Evolutionary conservation across 2,113 vertebrate species (phyloP).

Genomic region (Stomatorhinus ivindoensis): DNA sequence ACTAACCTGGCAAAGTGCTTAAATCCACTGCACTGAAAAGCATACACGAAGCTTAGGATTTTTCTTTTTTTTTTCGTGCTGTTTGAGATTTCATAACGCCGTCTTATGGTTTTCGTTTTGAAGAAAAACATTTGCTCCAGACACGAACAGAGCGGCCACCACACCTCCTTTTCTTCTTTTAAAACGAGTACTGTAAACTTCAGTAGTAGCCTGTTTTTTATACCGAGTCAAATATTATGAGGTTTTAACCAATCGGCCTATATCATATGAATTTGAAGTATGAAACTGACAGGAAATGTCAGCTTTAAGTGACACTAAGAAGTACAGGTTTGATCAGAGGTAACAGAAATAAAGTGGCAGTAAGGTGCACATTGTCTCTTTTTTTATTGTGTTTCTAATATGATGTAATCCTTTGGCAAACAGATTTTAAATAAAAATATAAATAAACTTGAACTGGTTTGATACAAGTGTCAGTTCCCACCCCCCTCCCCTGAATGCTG

Average conservation of each 20-base stretch:
- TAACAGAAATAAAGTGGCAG: not conserved
- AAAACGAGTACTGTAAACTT: slow-evolving; percentile 1
- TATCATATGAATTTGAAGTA: not conserved
- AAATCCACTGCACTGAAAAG: not conserved
- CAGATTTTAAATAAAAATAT: slow-evolving; percentile 43
- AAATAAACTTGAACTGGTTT: slow-evolving; percentile 1
- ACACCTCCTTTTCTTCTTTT: not conserved
- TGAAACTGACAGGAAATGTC: not conserved
- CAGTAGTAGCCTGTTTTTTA: not conserved
- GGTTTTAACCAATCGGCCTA: not conserved
- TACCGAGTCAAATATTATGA: not conserved
- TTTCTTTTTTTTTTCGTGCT: not conserved
- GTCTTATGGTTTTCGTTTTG: not conserved
- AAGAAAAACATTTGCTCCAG: not conserved
- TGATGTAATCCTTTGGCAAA: not conserved
- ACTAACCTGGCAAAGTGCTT: not conserved
- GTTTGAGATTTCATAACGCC: not conserved
- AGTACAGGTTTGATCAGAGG: slow-evolving; percentile 15
- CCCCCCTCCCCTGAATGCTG: not conserved
- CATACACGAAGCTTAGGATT: not conserved
- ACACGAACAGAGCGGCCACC: not conserved
- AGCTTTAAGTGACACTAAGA: not conserved
- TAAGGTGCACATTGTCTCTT: not conserved
- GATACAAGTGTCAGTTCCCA: not conserved
- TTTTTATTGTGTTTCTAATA: slow-evolving; percentile 9